Evolutionary conservation across 2,888 invertebrate species (phyloP).

Genomic region (Caenorhabditis doughertyi): DNA sequence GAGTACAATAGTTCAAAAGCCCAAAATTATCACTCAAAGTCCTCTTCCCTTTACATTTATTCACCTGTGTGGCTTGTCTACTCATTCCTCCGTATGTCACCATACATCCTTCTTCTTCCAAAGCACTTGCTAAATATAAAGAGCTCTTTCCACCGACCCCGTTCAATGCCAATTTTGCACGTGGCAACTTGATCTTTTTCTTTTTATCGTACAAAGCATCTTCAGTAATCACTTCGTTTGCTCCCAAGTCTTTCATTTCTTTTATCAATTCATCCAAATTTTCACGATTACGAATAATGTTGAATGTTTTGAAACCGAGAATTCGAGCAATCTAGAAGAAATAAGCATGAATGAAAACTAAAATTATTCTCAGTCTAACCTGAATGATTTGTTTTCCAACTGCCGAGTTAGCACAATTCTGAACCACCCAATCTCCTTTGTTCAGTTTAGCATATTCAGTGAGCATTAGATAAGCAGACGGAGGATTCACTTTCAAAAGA

Average conservation of each 20-base stretch:
- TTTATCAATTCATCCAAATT: constrained; percentile 84
- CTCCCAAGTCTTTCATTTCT: constrained; percentile 88
- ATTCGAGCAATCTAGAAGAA: constrained; percentile 66
- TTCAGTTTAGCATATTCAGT: constrained; percentile 88
- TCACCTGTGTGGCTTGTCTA: constrained; percentile 2
- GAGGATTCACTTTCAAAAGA: constrained; percentile 89
- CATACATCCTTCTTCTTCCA: constrained; percentile 88
- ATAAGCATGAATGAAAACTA: not conserved
- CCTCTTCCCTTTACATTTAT: not conserved
- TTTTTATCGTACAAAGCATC: constrained; percentile 85
- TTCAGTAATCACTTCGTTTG: constrained; percentile 91
- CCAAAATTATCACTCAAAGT: no score
- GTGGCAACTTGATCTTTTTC: constrained; percentile 40
- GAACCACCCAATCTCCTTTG: constrained; percentile 87
- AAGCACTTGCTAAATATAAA: constrained; percentile 88
- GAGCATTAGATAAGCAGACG: constrained; percentile 96
- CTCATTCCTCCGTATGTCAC: constrained; percentile 98
- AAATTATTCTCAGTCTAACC: no score
- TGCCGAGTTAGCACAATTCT: constrained; percentile 97
- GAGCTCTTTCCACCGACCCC: constrained; percentile 95
- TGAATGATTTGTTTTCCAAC: constrained; percentile 94
- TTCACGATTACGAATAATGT: constrained; percentile 90
- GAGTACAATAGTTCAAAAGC: no score
- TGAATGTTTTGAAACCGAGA: constrained; percentile 88
- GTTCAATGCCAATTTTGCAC: constrained; percentile 89